phyloP scores from a whole-genome alignment of 2,888 invertebrate species.

The Folsomia manolachei region DNA sequence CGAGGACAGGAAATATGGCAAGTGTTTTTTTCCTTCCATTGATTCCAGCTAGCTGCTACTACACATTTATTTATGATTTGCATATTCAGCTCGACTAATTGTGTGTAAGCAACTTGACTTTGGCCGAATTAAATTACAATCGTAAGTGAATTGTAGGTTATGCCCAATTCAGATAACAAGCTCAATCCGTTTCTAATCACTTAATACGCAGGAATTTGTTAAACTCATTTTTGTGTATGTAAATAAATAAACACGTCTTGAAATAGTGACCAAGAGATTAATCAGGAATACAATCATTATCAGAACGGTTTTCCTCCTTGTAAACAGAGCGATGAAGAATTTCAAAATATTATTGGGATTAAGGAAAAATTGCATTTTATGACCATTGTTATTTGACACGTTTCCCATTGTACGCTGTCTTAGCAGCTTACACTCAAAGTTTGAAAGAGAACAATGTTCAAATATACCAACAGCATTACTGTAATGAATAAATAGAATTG shows the following conservation, averaged over 20 bases:
- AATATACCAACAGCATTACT: background rate
- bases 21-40: background rate
- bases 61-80: background rate
- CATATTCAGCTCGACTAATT: background rate
- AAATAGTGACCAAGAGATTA: background rate
- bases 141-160: background rate
- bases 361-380: slow-evolving; percentile 1
- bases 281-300: no score
- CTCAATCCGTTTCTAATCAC: no score
- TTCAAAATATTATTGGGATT: background rate
- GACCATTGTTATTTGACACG: background rate
- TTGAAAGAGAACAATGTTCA: background rate
- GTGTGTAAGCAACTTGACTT: background rate
- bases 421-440: background rate
- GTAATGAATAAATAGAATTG: background rate
- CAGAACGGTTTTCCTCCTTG: no score
- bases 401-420: background rate
- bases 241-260: no score
- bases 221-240: no score
- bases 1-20: background rate
- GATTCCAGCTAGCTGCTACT: background rate
- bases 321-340: no score
- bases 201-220: no score
- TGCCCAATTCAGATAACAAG: no score
- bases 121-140: background rate